A percentile compares a stretch with the other conserved stretches of the same genome.
Conservation (phyloP, 2,888 invertebrate species). For the Apodemia duryi region DNA sequence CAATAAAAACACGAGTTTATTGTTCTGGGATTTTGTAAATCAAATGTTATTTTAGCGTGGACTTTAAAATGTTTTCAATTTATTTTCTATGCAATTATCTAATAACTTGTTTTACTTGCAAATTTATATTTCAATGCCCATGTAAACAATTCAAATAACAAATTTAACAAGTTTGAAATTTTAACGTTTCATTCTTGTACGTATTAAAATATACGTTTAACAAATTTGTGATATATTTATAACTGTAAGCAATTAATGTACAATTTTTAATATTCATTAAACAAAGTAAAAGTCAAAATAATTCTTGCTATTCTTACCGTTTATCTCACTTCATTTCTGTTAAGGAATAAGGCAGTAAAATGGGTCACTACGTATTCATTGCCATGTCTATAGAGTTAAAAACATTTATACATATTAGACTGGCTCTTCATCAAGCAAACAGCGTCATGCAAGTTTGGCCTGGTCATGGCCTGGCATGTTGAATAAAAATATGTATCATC, state of each 20-base stretch:
- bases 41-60: not conserved
- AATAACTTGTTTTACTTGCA: no score
- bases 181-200: not conserved
- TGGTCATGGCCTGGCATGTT: no score
- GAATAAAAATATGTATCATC: no score
- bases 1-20: not conserved
- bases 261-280: conserved; percentile 14
- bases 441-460: no score
- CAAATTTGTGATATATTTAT: conserved; percentile 17
- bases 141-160: not conserved
- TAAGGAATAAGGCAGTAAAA: no score
- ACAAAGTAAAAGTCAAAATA: not conserved
- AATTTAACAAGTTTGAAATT: not conserved
- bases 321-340: no score
- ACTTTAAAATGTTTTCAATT: not conserved
- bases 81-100: not conserved
- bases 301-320: not conserved
- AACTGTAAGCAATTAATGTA: conserved; percentile 20
- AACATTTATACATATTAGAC: no score
- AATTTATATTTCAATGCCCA: not conserved
- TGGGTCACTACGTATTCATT: no score
- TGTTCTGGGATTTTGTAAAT: not conserved
- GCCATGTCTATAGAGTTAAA: no score
- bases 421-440: no score
- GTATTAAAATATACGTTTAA: not conserved